phyloP scores from a whole-genome alignment of 2,888 invertebrate genomes.

The Dicycla oo region DNA sequence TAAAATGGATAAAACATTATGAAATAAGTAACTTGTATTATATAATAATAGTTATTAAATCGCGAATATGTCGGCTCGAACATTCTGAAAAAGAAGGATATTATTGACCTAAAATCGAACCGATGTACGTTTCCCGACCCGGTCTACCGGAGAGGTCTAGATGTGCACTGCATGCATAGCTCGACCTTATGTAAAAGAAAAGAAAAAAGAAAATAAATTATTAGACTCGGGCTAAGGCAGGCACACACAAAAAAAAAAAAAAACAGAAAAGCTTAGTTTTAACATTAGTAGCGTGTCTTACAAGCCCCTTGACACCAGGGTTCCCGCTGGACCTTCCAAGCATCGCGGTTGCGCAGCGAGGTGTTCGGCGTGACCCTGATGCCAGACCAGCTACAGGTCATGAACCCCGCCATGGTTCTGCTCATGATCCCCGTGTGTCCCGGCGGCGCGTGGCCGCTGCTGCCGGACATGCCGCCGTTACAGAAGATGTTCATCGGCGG shows the following conservation, averaged over 20 bases:
- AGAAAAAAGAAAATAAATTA: background rate
- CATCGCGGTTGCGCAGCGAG: slow-evolving; percentile 92
- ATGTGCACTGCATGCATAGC: background rate
- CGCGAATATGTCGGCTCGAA: no score
- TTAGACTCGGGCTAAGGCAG: background rate
- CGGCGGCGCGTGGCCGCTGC: slow-evolving; percentile 83
- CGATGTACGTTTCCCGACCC: no score
- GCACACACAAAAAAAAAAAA: background rate
- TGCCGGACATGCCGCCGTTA: slow-evolving; percentile 90
- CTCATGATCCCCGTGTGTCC: slow-evolving; percentile 92
- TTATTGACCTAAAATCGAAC: no score
- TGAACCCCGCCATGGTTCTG: slow-evolving; percentile 94
- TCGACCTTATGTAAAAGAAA: background rate
- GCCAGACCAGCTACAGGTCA: slow-evolving; percentile 95
- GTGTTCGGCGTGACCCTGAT: slow-evolving; percentile 88
- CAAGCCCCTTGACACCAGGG: slow-evolving; percentile 82
- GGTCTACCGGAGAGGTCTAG: background rate
- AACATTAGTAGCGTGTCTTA: background rate
- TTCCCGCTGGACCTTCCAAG: slow-evolving; percentile 95
- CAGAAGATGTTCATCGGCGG: slow-evolving; percentile 94
- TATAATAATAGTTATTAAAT: no score
- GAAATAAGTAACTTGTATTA: no score
- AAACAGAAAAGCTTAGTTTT: background rate
- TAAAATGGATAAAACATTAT: no score
- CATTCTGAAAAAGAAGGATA: no score